Percentiles rank a stretch among this genome's conserved stretches.
Conservation (phyloP, 2,113 vertebrate species). For the Periophthalmodon schlosseri region DNA sequence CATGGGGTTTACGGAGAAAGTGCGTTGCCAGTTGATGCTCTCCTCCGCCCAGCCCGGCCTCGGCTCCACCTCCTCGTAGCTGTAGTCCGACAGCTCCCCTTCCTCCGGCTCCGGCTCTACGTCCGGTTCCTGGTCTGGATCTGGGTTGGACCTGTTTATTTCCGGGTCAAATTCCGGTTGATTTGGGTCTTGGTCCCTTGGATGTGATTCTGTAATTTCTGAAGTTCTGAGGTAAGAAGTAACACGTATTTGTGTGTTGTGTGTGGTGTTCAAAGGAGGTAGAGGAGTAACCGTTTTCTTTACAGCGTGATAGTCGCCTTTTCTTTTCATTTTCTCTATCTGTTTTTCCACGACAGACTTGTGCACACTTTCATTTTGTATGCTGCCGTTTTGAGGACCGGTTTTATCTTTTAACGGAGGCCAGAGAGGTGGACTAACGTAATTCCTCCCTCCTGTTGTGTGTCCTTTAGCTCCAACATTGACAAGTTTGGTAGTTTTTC, state of each 20-base stretch:
- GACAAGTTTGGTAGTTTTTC: slow-evolving; percentile 79
- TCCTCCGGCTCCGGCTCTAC: slow-evolving; percentile 76
- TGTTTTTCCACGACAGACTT: slow-evolving; percentile 42
- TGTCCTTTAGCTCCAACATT: slow-evolving; percentile 75
- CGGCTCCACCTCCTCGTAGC: slow-evolving; percentile 86
- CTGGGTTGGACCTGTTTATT: slow-evolving; percentile 59
- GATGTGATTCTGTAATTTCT: slow-evolving; percentile 75
- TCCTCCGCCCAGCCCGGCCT: slow-evolving; percentile 88
- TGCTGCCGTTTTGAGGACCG: slow-evolving; percentile 60
- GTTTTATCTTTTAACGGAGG: slow-evolving; percentile 60
- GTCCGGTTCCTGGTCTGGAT: slow-evolving; percentile 55
- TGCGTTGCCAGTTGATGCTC: slow-evolving; percentile 96
- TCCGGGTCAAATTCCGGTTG: slow-evolving; percentile 52
- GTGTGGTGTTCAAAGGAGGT: slow-evolving; percentile 65
- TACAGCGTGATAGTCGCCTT: slow-evolving; percentile 9
- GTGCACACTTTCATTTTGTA: slow-evolving; percentile 46
- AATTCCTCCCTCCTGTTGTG: slow-evolving; percentile 44
- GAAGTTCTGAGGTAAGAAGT: slow-evolving; percentile 87
- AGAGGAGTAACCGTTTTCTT: slow-evolving; percentile 13
- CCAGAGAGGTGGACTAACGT: slow-evolving; percentile 69
- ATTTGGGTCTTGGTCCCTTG: slow-evolving; percentile 67
- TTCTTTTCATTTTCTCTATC: slow-evolving; percentile 45
- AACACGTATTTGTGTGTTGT: slow-evolving; percentile 61
- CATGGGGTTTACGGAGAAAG: slow-evolving; percentile 91
- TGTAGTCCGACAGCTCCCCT: slow-evolving; percentile 86